Conservation (phyloP, 2,888 invertebrate genomes). For the Antheraea yamamai region DNA sequence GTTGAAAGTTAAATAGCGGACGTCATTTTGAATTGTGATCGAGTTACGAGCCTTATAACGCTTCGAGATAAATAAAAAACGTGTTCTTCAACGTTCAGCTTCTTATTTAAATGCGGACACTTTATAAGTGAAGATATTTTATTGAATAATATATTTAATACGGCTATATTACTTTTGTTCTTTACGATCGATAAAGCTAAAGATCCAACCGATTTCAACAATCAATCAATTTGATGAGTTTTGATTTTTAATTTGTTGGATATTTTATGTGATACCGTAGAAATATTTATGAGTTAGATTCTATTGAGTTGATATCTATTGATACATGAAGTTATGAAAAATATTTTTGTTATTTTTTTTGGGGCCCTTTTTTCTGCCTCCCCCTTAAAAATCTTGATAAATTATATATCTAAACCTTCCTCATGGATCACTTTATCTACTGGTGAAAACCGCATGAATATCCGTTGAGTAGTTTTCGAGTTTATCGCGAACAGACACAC, state of each 20-base stretch:
- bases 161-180: conserved; percentile 16
- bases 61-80: too few species aligned
- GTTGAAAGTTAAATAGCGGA: background rate
- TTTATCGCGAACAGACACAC: too few species aligned
- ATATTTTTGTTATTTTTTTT: conserved; percentile 41
- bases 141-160: conserved; percentile 2
- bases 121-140: background rate
- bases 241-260: conserved; percentile 34
- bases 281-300: conserved; percentile 39
- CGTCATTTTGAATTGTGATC: background rate
- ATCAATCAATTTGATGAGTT: conserved; percentile 36
- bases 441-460: too few species aligned
- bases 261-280: conserved; percentile 36
- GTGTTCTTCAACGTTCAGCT: too few species aligned
- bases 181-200: conserved; percentile 19
- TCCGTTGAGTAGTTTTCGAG: too few species aligned
- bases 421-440: too few species aligned
- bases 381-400: too few species aligned
- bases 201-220: conserved; percentile 26
- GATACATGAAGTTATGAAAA: conserved; percentile 45
- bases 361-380: too few species aligned
- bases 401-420: too few species aligned
- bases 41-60: background rate
- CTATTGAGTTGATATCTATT: conserved; percentile 37
- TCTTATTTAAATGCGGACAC: too few species aligned